Percentiles rank a stretch among this genome's conserved stretches.
Conservation (phyloP, 1,140 invertebrate genomes). For the Caenorhabditis remanei region DNA sequence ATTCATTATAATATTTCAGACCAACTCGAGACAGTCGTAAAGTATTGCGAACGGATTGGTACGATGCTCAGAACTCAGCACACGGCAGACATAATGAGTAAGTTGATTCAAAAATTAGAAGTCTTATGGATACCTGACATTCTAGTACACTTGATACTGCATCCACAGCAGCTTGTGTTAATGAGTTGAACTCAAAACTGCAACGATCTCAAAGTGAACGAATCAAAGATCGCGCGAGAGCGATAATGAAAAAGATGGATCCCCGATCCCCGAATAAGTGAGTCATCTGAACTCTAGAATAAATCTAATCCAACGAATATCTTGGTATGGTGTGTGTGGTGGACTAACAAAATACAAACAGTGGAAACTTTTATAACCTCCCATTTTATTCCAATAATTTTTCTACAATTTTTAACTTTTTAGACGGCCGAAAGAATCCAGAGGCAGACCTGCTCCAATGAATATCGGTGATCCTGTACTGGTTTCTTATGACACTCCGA, state of each 20-base stretch:
- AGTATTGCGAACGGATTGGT: constrained; percentile 37
- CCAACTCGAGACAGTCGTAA: constrained; percentile 34
- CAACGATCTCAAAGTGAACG: constrained; percentile 60
- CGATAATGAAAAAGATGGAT: constrained; percentile 64
- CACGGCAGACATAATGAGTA: constrained; percentile 22
- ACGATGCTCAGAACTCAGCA: constrained; percentile 32
- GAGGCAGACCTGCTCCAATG: constrained; percentile 43
- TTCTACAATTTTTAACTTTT: background rate
- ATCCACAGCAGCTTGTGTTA: constrained; percentile 35
- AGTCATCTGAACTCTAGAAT: background rate
- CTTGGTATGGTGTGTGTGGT: background rate
- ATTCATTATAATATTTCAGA: constrained; percentile 35
- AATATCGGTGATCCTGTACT: constrained; percentile 56
- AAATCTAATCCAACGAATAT: background rate
- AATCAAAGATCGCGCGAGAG: constrained; percentile 63
- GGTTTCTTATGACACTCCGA: constrained; percentile 48
- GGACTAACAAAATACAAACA: background rate
- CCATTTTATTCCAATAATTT: no score
- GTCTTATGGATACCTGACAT: background rate
- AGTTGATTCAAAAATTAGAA: background rate
- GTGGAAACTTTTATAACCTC: background rate
- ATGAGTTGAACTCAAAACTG: constrained; percentile 57
- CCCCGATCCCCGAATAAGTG: constrained; percentile 52
- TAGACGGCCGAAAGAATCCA: constrained; percentile 31
- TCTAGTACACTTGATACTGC: constrained; percentile 12